Conservation (phyloP, 2,113 vertebrate genomes). For the Zosterops hypoxanthus region DNA sequence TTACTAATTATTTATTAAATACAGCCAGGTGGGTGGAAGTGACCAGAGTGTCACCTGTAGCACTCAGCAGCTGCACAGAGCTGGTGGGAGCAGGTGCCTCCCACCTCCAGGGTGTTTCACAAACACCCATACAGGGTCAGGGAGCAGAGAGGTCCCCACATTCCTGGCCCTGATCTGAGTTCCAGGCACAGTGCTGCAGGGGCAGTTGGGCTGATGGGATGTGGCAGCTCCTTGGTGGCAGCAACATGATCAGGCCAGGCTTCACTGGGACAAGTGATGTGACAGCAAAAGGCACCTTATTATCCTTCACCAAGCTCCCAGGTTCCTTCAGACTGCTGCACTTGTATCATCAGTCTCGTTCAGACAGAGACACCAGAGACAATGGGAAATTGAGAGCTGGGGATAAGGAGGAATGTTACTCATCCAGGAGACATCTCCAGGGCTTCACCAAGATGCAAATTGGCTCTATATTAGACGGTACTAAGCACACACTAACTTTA, state of each 20-base stretch:
- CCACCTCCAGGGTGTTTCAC: neutral
- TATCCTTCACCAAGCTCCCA: neutral
- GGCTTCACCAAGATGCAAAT: neutral
- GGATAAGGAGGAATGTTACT: neutral
- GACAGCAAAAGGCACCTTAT: neutral
- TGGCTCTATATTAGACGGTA: neutral
- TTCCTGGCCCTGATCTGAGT: neutral
- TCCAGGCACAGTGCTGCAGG: neutral
- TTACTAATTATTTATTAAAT: fast-evolving
- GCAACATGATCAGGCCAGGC: neutral
- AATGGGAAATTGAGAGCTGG: neutral
- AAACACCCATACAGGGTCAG: fast-evolving
- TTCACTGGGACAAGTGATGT: fast-evolving
- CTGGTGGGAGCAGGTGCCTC: neutral
- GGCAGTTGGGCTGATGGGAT: neutral
- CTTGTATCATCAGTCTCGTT: fast-evolving
- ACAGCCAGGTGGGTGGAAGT: neutral
- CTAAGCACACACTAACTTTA: neutral
- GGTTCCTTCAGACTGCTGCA: neutral
- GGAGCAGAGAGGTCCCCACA: neutral
- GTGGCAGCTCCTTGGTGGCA: neutral
- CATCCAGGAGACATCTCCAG: neutral
- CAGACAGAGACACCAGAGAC: neutral
- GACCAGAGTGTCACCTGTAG: neutral
- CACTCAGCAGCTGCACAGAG: fast-evolving